Conservation (phyloP, 1,140 invertebrate genomes). For the Ceratosolen solmsi region DNA sequence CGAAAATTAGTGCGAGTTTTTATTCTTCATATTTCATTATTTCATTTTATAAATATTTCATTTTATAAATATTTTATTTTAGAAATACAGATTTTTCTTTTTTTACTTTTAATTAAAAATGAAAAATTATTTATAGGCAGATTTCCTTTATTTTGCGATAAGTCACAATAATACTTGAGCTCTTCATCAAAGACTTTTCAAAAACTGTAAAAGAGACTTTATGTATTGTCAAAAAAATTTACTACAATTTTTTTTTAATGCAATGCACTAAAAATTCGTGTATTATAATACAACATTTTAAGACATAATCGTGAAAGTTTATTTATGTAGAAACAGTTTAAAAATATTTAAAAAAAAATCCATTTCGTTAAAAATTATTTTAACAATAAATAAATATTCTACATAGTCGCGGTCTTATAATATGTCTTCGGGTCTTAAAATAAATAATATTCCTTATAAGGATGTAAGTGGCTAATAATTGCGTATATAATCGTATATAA, state of each 20-base stretch:
- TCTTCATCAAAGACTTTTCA: background rate
- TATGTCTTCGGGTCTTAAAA: too few relatives aligned
- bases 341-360: too few relatives aligned
- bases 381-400: too few relatives aligned
- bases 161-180: background rate
- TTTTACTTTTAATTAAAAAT: background rate
- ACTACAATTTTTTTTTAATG: background rate
- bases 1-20: too few relatives aligned
- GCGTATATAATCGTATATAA: too few relatives aligned
- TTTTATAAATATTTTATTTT: background rate
- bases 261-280: background rate
- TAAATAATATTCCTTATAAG: too few relatives aligned
- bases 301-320: background rate
- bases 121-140: background rate
- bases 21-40: too few relatives aligned
- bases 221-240: background rate
- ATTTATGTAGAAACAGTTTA: slow-evolving; percentile 3
- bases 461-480: too few relatives aligned
- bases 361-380: too few relatives aligned
- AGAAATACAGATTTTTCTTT: background rate
- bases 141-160: background rate
- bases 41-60: too few relatives aligned
- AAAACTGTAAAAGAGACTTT: background rate
- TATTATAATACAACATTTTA: slow-evolving; percentile 9
- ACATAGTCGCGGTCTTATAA: too few relatives aligned